Evolutionary conservation across 2,797 vertebrate genomes (phyloP).

Genomic region (Emydoidea blandingii): DNA sequence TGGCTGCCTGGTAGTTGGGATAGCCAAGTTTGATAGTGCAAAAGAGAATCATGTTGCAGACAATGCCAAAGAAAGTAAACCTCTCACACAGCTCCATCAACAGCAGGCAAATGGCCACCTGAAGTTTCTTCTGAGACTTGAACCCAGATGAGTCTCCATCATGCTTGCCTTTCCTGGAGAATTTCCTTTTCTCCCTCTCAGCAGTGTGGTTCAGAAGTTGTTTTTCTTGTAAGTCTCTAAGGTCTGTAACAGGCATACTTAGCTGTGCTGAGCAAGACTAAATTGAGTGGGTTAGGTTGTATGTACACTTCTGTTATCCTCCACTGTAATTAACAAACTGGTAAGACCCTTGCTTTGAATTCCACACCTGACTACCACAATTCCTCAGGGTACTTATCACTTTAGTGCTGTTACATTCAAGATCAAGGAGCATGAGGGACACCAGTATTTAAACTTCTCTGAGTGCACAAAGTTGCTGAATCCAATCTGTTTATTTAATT

Average conservation of each 20-base stretch:
- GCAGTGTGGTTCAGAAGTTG: not conserved
- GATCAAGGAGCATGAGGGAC: slow-evolving; percentile 53
- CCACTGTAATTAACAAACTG: slow-evolving; percentile 62
- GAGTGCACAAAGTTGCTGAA: not conserved
- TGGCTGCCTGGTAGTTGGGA: slow-evolving; percentile 87
- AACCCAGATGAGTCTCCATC: not conserved
- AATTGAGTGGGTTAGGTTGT: not conserved
- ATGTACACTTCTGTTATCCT: slow-evolving; percentile 20
- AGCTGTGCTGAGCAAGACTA: not conserved
- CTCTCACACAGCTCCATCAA: slow-evolving; percentile 93
- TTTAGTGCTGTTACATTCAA: slow-evolving; percentile 45
- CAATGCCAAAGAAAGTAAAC: slow-evolving; percentile 92
- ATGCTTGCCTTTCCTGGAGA: not conserved
- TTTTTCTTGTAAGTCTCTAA: slow-evolving; percentile 37
- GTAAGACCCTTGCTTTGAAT: slow-evolving; percentile 80
- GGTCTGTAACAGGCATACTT: slow-evolving; percentile 76
- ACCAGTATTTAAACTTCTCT: slow-evolving; percentile 21
- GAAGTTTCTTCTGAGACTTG: slow-evolving; percentile 81
- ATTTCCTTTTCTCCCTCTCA: not conserved
- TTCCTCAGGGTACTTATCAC: slow-evolving; percentile 63
- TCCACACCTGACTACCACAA: slow-evolving; percentile 82
- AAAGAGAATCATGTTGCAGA: slow-evolving; percentile 95
- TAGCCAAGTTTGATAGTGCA: slow-evolving; percentile 91
- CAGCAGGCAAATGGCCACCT: slow-evolving; percentile 87
- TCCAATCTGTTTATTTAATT: slow-evolving; percentile 68